Percentiles rank a stretch among this genome's conserved stretches.
Evolutionary conservation across 2,888 invertebrate genomes (phyloP).

Genomic region (Drosophila macrospina): DNA sequence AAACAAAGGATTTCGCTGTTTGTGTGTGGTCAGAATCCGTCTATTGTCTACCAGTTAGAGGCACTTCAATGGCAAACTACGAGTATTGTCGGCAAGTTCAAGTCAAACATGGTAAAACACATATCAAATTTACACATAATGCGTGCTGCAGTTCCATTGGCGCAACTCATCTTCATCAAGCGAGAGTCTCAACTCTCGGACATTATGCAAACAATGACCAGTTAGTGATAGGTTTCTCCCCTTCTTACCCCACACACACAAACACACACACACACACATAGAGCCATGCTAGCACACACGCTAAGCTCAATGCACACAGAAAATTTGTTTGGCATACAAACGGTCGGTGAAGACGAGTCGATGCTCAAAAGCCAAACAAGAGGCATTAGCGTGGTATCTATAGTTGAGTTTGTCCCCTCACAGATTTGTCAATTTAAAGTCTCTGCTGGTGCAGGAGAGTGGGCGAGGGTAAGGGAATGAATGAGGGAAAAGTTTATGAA

Average conservation of each 20-base stretch:
- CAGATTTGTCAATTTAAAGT: constrained; percentile 65
- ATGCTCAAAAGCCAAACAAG: constrained; percentile 62
- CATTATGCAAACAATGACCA: constrained; percentile 64
- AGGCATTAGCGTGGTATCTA: constrained; percentile 55
- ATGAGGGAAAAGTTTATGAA: constrained; percentile 65
- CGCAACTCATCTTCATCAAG: constrained; percentile 52
- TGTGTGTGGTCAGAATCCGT: constrained; percentile 26
- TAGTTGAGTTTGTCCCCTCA: constrained; percentile 2
- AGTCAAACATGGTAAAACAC: constrained; percentile 71
- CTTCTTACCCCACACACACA: constrained; percentile 10
- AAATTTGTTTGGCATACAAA: constrained; percentile 66
- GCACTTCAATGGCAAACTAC: constrained; percentile 27
- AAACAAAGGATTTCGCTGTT: constrained; percentile 25
- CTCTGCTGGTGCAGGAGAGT: constrained; percentile 1
- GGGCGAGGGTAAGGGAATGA: constrained; percentile 7
- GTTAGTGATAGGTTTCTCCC: constrained; percentile 47
- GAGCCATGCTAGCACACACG: too few species aligned
- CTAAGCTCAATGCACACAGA: constrained; percentile 55
- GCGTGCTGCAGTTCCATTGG: constrained; percentile 29
- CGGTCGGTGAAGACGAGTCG: constrained; percentile 35
- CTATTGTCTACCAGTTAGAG: constrained; percentile 1
- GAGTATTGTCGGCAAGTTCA: constrained; percentile 61
- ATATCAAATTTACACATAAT: constrained; percentile 69
- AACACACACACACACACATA: constrained; percentile 29
- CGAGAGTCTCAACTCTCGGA: constrained; percentile 35